Conservation (phyloP, 2,888 invertebrate genomes). For the Dynastes maya region DNA sequence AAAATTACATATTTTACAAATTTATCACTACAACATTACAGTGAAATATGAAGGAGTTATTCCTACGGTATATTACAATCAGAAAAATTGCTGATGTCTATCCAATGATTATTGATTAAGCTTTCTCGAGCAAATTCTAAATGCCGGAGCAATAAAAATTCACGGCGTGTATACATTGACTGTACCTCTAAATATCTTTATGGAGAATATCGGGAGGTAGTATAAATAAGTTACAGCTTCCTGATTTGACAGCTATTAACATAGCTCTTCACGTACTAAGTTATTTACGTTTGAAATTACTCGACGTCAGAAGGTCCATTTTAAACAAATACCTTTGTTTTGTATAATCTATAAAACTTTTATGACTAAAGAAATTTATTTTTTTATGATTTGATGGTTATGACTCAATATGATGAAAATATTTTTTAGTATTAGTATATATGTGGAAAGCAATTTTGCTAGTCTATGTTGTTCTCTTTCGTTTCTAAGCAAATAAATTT, state of each 20-base stretch:
- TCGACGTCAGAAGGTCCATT: slow-evolving; percentile 12
- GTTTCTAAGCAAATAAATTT: not conserved
- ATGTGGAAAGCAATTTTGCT: not conserved
- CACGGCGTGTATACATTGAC: slow-evolving; percentile 13
- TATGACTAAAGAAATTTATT: slow-evolving; percentile 24
- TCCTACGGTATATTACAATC: not conserved
- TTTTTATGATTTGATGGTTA: slow-evolving; percentile 32
- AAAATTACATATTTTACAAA: slow-evolving; percentile 14
- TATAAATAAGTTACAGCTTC: slow-evolving; percentile 15
- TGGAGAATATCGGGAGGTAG: not conserved
- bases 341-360: slow-evolving; percentile 28
- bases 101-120: not conserved
- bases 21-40: slow-evolving; percentile 5
- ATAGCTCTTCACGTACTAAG: slow-evolving; percentile 10
- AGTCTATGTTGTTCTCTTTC: not conserved
- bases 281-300: slow-evolving; percentile 8
- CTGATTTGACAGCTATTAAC: slow-evolving; percentile 14
- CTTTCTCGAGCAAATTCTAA: not conserved
- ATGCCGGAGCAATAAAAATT: slow-evolving; percentile 18
- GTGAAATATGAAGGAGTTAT: slow-evolving; percentile 4
- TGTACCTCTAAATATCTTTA: not conserved
- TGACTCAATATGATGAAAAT: slow-evolving; percentile 20
- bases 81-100: slow-evolving; percentile 17
- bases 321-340: slow-evolving; percentile 17
- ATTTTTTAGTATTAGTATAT: too few species aligned